Evolutionary conservation across 2,797 vertebrate species (phyloP).

Genomic region (Coendou prehensilis): DNA sequence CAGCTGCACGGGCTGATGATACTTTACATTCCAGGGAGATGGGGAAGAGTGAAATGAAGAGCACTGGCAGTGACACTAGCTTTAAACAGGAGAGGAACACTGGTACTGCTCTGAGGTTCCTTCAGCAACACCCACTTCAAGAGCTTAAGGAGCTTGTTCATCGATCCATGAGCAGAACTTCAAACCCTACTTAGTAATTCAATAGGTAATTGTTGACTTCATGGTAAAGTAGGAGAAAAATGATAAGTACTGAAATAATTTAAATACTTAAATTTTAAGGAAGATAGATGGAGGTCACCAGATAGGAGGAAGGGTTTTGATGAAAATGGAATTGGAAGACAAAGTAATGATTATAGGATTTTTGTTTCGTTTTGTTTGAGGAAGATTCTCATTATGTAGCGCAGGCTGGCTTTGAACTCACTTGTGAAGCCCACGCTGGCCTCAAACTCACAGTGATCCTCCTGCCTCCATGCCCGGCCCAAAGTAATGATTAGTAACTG

Average conservation of each 20-base stretch:
- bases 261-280: slow-evolving; percentile 41
- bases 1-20: not conserved
- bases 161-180: slow-evolving; percentile 11
- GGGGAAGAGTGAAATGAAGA: not conserved
- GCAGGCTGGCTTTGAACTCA: not conserved
- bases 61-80: not conserved
- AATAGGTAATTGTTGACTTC: slow-evolving; percentile 30
- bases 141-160: not conserved
- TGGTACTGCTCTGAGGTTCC: slow-evolving; percentile 10
- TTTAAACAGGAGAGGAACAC: not conserved
- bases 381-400: not conserved
- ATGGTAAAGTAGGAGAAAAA: slow-evolving; percentile 30
- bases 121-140: not conserved
- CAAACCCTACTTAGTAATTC: not conserved
- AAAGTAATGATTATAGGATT: not conserved
- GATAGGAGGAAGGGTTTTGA: not conserved
- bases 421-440: not conserved
- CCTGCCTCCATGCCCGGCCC: not conserved
- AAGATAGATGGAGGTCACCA: not conserved
- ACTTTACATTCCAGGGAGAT: not conserved
- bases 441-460: not conserved
- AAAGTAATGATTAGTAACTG: not conserved
- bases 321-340: slow-evolving; percentile 40
- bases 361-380: no score
- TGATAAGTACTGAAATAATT: not conserved